A percentile compares a stretch with the other conserved stretches of the same genome.
These are phyloP conservation scores for Pelodiscus sinensis DNA, from an alignment of 2,113 vertebrate genomes.

Conservation along the genomic window DNA sequence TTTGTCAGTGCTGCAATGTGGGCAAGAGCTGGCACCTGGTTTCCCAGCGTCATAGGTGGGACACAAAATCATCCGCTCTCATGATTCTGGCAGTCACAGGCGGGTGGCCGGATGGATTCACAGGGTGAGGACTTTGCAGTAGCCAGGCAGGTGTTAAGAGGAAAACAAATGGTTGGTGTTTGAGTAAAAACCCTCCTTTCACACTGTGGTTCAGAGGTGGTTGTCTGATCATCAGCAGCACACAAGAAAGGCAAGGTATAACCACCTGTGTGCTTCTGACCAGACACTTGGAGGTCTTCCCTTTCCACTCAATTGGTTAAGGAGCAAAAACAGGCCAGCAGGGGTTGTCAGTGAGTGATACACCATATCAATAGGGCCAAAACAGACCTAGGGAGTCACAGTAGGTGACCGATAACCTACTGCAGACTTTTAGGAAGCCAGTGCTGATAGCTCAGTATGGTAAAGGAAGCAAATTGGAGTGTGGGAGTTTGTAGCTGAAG, in stretches of 20 bases:
- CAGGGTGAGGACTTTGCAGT: neutral
- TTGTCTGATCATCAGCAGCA: neutral
- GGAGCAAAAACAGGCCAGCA: fast-evolving
- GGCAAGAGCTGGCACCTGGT: neutral
- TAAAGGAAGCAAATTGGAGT: neutral
- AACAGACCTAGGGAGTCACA: neutral
- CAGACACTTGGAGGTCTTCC: neutral
- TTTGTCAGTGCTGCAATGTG: neutral
- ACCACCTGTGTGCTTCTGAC: neutral
- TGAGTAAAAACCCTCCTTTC: neutral
- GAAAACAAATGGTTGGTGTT: neutral
- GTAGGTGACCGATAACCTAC: fast-evolving
- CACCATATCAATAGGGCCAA: neutral
- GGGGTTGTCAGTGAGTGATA: neutral
- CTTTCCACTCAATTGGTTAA: fast-evolving
- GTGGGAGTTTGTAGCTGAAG: too few species aligned
- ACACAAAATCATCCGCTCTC: neutral
- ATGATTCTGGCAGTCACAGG: neutral
- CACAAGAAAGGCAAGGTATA: neutral
- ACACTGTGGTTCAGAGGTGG: neutral
- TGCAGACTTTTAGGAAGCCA: neutral
- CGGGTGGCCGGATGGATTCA: neutral
- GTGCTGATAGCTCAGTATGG: fast-evolving
- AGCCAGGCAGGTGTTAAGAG: neutral
- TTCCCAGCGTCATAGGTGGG: neutral